These are phyloP conservation scores for Pseudopodoces humilis DNA, from an alignment of 2,113 vertebrate genomes.

Conservation along the genomic window DNA sequence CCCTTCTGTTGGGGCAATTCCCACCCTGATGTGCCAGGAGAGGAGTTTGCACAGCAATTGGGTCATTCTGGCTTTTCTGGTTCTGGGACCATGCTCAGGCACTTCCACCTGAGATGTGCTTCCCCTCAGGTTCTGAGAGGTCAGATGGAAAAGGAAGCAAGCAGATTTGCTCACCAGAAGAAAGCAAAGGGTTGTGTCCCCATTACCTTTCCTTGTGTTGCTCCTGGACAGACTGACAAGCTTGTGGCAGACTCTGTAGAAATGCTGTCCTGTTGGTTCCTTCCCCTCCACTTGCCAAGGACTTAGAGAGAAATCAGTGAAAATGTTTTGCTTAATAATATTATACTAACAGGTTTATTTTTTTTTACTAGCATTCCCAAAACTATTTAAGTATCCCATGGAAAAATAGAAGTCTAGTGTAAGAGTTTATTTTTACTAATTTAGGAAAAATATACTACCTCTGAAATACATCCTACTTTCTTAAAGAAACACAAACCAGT, in stretches of 20 bases:
- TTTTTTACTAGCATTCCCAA: not conserved
- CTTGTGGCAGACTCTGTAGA: not conserved
- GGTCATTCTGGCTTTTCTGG: not conserved
- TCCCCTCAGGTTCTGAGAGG: not conserved
- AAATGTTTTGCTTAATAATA: not conserved
- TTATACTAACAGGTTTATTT: not conserved
- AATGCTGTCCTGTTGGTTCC: fast-evolving
- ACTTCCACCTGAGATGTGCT: not conserved
- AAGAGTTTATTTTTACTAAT: not conserved
- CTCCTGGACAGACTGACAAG: not conserved
- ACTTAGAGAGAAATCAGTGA: not conserved
- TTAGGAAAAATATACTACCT: slow-evolving; percentile 49
- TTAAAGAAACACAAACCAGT: slow-evolving; percentile 29
- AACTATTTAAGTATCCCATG: not conserved
- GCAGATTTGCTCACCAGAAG: not conserved
- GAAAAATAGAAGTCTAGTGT: not conserved
- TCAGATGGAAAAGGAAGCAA: not conserved
- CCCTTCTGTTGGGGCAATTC: not conserved
- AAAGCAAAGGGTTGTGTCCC: not conserved
- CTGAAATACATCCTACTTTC: slow-evolving; percentile 49
- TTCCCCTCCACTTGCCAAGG: not conserved
- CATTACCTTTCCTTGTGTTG: not conserved
- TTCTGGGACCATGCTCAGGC: not conserved
- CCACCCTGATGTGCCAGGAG: not conserved
- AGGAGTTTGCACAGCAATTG: not conserved